Base-by-base conservation (phyloP, 2,797 vertebrate genomes). In the Pseudomugil tenellus region DNA sequence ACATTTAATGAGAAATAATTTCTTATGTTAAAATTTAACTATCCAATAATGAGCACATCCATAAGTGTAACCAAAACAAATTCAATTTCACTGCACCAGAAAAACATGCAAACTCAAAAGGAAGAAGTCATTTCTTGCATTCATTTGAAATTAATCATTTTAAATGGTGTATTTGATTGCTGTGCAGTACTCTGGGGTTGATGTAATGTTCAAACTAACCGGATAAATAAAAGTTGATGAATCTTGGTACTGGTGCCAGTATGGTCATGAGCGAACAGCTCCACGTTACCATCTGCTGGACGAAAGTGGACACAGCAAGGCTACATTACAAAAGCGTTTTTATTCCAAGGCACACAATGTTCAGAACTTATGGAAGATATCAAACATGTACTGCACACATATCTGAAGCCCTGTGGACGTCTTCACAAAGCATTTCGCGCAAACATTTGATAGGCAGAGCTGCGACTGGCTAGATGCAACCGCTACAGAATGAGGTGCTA, bases 151-250 rank as follows among this genome's bases (percentile, higher is more conserved):
- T 63, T 2, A 64, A 52, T 80, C 63, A 81, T 90, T 89, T 69
- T 62, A 67, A 78, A 71, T 66, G 67, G 63, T 55, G 67, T 83
- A 73, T 72, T 77, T 80, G 77, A 79, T 79, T 83, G 83, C 89
- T 91, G 86, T 88, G 80, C 87, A 86, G 85, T 88, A 82, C 65
- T 80, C 84, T 86, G 84, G 80, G 26, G 74, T 80, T 91, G 77
- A 87, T 93, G 93, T 95, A 67, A 90, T 90, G 85, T 92, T 91
- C 92, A 89, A 84, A 89, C 84, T 92, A 91, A 85, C 78, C 88
- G 87, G 91, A 92, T 91, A 67, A 93, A 94, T 92, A 93, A 91
- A 94, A 88, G 56, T 62, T 66, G 29, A 70, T 83, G 61, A 79
- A 80, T 84, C 67, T 55, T 59, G 52, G 31, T 19, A 31, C 1